Percentiles rank a stretch among this genome's conserved stretches.
Evolutionary conservation across 2,113 vertebrate species (phyloP).

Genomic region (Oceanodroma tethys): DNA sequence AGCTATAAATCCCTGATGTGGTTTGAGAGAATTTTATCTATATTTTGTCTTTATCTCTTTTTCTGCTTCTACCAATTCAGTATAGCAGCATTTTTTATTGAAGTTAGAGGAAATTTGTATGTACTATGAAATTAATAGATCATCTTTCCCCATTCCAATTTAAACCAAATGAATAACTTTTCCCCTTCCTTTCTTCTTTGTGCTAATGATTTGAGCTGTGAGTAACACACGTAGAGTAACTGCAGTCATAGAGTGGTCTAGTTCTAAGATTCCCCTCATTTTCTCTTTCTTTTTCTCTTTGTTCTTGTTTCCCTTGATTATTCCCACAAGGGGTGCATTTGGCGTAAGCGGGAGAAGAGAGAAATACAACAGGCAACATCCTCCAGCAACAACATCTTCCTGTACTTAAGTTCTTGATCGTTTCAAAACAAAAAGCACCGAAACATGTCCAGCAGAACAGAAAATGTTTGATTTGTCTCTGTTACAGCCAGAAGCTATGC

Average conservation of each 20-base stretch:
- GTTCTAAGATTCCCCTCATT: not conserved
- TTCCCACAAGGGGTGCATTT: not conserved
- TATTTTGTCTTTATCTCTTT: not conserved
- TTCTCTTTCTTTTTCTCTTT: not conserved
- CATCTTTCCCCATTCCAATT: not conserved
- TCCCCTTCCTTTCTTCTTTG: not conserved
- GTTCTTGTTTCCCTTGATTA: not conserved
- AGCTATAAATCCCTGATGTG: not conserved
- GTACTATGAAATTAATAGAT: not conserved
- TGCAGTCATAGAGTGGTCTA: not conserved
- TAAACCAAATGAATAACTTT: not conserved
- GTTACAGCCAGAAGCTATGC: not conserved
- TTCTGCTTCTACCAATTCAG: not conserved
- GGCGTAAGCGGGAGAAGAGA: not conserved
- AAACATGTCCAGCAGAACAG: not conserved
- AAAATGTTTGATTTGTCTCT: not conserved
- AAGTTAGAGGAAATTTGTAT: not conserved
- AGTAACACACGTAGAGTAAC: not conserved
- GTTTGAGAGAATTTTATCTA: not conserved
- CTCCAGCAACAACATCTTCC: not conserved
- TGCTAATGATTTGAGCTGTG: not conserved
- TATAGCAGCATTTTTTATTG: not conserved
- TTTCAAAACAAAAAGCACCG: not conserved
- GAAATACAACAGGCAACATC: not conserved
- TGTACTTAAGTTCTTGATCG: not conserved